Percentiles rank a stretch among this genome's conserved stretches.
phyloP scores from a whole-genome alignment of 2,113 vertebrate genomes.

The Atherinomorus stipes region DNA sequence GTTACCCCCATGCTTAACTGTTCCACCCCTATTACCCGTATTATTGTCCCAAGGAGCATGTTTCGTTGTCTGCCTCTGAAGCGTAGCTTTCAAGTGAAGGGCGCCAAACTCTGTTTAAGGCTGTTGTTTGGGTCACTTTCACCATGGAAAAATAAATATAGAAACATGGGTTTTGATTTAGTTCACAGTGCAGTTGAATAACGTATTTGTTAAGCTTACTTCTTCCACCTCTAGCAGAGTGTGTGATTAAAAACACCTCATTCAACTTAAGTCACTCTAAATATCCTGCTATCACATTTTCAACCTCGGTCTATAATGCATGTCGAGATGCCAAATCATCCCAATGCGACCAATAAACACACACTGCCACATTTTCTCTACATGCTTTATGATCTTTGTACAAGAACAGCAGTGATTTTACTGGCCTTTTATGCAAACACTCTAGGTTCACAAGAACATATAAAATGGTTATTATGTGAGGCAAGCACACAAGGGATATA shows the following conservation, averaged over 20 bases:
- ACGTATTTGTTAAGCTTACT: neutral
- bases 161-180: neutral
- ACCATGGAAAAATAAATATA: constrained; percentile 9
- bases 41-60: constrained; percentile 53
- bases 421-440: constrained; percentile 46
- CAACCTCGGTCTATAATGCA: neutral
- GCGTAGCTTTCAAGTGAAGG: constrained; percentile 22
- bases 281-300: constrained; percentile 19
- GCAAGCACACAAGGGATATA: constrained; percentile 43
- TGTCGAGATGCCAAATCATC: constrained; percentile 21
- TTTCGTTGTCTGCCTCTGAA: constrained; percentile 57
- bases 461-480: constrained; percentile 57
- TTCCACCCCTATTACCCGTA: constrained; percentile 19
- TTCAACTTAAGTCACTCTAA: neutral
- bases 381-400: constrained; percentile 32
- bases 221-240: neutral
- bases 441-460: constrained; percentile 50
- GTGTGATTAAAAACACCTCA: constrained; percentile 7
- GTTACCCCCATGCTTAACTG: constrained; percentile 6
- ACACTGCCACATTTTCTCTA: constrained; percentile 24
- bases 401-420: constrained; percentile 49
- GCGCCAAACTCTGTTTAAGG: constrained; percentile 2
- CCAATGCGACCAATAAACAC: constrained; percentile 19
- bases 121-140: constrained; percentile 30
- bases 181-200: neutral